phyloP scores from a whole-genome alignment of 1,140 invertebrate species.

The Antheraea mylitta region DNA sequence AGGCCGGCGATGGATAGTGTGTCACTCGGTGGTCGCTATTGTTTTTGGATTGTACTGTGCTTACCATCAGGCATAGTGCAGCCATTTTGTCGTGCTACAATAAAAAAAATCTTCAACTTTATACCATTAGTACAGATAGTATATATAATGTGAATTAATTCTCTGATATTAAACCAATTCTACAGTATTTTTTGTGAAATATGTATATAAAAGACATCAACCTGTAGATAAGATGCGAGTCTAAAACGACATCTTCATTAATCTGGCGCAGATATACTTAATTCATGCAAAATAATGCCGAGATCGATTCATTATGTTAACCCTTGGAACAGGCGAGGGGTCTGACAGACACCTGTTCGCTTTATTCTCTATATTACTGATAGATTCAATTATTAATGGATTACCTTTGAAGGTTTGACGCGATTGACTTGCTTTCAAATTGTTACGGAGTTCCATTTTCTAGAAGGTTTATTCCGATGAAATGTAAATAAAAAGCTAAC shows the following conservation, averaged over 20 bases:
- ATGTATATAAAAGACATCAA: conserved; percentile 20
- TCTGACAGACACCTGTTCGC: not conserved
- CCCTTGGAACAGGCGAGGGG: conserved; percentile 24
- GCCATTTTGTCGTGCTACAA: no score
- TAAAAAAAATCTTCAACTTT: no score
- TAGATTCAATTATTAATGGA: not conserved
- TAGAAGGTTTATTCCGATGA: not conserved
- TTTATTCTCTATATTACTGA: not conserved
- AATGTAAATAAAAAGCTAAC: no score
- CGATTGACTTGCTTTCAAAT: not conserved
- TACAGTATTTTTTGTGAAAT: not conserved
- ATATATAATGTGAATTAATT: no score
- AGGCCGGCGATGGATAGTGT: no score
- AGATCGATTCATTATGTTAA: conserved; percentile 43
- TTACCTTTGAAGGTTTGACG: not conserved
- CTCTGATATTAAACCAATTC: no score
- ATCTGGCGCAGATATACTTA: conserved; percentile 59
- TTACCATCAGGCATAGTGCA: no score
- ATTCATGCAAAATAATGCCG: conserved; percentile 70
- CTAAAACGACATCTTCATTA: conserved; percentile 58
- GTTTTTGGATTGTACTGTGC: no score
- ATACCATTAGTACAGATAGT: no score
- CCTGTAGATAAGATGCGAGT: conserved; percentile 36
- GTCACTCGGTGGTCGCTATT: no score
- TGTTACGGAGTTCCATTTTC: not conserved